Evolutionary conservation across 2,797 vertebrate species (phyloP).

Genomic region (Carduelis carduelis): DNA sequence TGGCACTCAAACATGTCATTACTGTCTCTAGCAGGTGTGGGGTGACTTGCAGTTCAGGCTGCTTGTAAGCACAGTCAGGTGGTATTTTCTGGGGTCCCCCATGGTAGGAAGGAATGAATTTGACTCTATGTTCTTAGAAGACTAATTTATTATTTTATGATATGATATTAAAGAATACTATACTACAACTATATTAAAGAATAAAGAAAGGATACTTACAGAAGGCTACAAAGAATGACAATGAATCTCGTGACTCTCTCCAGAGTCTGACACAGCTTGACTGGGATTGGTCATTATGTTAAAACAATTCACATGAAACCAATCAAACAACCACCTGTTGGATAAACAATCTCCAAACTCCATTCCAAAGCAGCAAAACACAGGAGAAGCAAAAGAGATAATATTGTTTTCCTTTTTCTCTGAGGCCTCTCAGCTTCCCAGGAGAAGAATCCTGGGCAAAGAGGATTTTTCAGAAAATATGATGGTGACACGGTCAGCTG

Average conservation of each 20-base stretch:
- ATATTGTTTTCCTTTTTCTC: no score
- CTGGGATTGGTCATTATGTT: neutral
- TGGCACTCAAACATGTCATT: neutral
- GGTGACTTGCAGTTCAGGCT: neutral
- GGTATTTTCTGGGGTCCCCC: neutral
- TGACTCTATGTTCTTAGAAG: neutral
- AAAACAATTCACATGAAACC: neutral
- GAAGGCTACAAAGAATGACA: neutral
- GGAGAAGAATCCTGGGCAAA: no score
- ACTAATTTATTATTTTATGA: no score
- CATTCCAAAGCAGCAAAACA: neutral
- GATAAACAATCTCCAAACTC: neutral
- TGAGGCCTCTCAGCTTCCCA: no score
- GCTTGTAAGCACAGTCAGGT: fast-evolving
- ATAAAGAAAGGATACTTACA: no score
- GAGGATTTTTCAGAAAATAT: no score
- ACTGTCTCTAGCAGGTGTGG: fast-evolving
- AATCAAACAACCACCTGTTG: no score
- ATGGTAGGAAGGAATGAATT: neutral
- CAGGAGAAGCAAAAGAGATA: neutral
- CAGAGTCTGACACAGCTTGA: neutral
- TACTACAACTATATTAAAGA: no score
- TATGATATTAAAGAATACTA: neutral
- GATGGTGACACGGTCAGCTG: neutral
- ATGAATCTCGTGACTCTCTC: neutral